Evolutionary conservation across 1,140 invertebrate genomes (phyloP).

Genomic region (Drosophila elegans): DNA sequence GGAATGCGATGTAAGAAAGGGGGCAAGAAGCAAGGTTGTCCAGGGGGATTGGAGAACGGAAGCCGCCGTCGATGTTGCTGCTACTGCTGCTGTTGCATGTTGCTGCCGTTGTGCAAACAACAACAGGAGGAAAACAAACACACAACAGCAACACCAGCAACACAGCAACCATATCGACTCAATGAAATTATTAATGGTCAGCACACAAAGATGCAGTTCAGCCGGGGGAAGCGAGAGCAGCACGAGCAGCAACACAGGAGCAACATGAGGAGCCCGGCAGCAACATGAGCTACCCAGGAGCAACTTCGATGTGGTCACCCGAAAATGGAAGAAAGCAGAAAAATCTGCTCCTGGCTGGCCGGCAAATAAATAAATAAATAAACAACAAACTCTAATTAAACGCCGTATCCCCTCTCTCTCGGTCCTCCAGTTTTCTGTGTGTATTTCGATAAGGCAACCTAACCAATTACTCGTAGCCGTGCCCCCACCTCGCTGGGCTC

Average conservation of each 20-base stretch:
- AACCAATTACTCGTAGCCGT: slow-evolving; percentile 32
- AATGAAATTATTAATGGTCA: slow-evolving; percentile 81
- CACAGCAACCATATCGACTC: slow-evolving; percentile 38
- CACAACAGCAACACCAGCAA: slow-evolving; percentile 24
- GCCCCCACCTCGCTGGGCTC: not conserved
- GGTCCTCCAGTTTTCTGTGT: slow-evolving; percentile 1
- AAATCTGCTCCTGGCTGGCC: slow-evolving; percentile 6
- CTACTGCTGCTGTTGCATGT: slow-evolving; percentile 6
- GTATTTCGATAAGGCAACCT: slow-evolving; percentile 64
- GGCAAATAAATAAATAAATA: slow-evolving; percentile 77
- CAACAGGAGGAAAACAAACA: slow-evolving; percentile 36
- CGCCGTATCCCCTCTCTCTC: slow-evolving; percentile 45
- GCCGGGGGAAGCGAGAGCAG: slow-evolving; percentile 6
- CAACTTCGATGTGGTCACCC: slow-evolving; percentile 17
- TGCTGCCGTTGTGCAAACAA: slow-evolving; percentile 27
- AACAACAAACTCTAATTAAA: slow-evolving; percentile 82
- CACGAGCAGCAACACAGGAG: slow-evolving; percentile 8
- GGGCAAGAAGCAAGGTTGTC: slow-evolving; percentile 18
- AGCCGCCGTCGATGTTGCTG: slow-evolving; percentile 41
- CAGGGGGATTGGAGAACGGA: slow-evolving; percentile 45
- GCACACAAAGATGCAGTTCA: slow-evolving; percentile 58
- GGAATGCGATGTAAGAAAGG: not conserved
- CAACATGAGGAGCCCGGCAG: not conserved
- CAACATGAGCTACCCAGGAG: slow-evolving; percentile 6
- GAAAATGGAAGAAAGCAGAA: slow-evolving; percentile 1